phyloP scores from a whole-genome alignment of 1,140 invertebrate species.

The Cheumatopsyche charites region DNA sequence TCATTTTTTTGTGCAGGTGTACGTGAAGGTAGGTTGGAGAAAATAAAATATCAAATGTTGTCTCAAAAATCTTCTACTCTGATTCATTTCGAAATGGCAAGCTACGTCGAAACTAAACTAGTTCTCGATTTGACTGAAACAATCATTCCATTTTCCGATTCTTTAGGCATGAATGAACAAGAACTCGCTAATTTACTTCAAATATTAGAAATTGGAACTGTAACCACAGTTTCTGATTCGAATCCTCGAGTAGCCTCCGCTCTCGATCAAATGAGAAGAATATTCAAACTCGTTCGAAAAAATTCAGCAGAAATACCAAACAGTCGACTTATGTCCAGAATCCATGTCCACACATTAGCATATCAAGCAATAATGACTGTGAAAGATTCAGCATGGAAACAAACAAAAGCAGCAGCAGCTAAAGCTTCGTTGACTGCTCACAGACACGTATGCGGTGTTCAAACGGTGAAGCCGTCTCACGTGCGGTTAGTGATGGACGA shows the following conservation, averaged over 20 bases:
- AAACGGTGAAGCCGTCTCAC: slow-evolving; percentile 73
- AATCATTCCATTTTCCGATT: slow-evolving; percentile 79
- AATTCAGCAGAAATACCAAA: slow-evolving; percentile 58
- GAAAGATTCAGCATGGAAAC: slow-evolving; percentile 73
- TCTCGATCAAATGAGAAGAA: slow-evolving; percentile 82
- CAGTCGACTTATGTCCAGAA: slow-evolving; percentile 69
- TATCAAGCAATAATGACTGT: slow-evolving; percentile 84
- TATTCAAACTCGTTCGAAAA: slow-evolving; percentile 67
- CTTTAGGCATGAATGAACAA: slow-evolving; percentile 91
- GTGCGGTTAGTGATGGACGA: slow-evolving; percentile 81
- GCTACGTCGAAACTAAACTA: slow-evolving; percentile 75
- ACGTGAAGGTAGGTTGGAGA: slow-evolving; percentile 67
- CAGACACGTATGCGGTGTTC: slow-evolving; percentile 82
- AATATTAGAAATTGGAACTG: slow-evolving; percentile 71
- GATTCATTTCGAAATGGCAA: slow-evolving; percentile 89
- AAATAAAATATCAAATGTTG: slow-evolving; percentile 72
- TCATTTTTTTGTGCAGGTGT: slow-evolving; percentile 59
- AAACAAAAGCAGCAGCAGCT: slow-evolving; percentile 78
- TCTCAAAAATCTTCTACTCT: slow-evolving; percentile 65
- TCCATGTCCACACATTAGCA: slow-evolving; percentile 87
- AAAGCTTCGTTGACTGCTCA: slow-evolving; percentile 86
- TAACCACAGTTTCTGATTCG: slow-evolving; percentile 78
- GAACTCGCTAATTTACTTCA: slow-evolving; percentile 81
- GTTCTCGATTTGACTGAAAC: slow-evolving; percentile 70
- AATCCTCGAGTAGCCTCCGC: slow-evolving; percentile 81